A percentile compares a stretch with the other conserved stretches of the same genome.
phyloP scores from a whole-genome alignment of 2,888 invertebrate species.

The Tholera decimalis region DNA sequence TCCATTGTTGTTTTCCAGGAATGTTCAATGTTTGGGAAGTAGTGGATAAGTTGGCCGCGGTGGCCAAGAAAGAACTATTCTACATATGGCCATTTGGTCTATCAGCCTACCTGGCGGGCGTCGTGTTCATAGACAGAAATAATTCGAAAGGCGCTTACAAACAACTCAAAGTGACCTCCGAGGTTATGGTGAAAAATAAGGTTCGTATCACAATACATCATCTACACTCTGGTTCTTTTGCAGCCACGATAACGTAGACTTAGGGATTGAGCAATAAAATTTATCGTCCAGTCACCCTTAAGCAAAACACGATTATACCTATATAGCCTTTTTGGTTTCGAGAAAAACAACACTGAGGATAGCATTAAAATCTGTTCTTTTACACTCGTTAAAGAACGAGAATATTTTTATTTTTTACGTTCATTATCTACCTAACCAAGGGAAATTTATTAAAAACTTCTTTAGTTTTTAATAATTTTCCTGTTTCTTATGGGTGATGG shows the following conservation, averaged over 20 bases:
- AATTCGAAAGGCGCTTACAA: conserved; percentile 90
- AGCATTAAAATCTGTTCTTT: conserved; percentile 41
- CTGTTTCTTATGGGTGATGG: not conserved
- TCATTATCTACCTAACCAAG: not conserved
- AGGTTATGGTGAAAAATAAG: conserved; percentile 87
- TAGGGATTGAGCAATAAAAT: conserved; percentile 53
- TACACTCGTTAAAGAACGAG: conserved; percentile 12
- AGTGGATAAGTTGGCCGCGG: conserved; percentile 90
- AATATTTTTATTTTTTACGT: not conserved
- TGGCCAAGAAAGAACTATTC: conserved; percentile 92
- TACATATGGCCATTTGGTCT: conserved; percentile 93
- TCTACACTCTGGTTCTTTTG: conserved; percentile 29
- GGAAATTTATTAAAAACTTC: too few species aligned
- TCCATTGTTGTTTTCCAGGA: conserved; percentile 77
- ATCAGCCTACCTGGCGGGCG: conserved; percentile 92
- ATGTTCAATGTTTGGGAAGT: conserved; percentile 92
- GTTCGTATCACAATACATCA: conserved; percentile 74
- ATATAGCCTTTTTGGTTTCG: conserved; percentile 28
- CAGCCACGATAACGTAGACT: conserved; percentile 26
- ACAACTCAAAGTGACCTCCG: conserved; percentile 85
- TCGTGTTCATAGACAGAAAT: conserved; percentile 92
- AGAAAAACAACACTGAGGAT: conserved; percentile 47
- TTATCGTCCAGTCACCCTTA: conserved; percentile 49
- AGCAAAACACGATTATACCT: conserved; percentile 48
- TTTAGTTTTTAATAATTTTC: conserved; percentile 16